A percentile compares a stretch with the other conserved stretches of the same genome.
Evolutionary conservation across 2,113 vertebrate species (phyloP).

Genomic region (Amphiprion ocellaris): DNA sequence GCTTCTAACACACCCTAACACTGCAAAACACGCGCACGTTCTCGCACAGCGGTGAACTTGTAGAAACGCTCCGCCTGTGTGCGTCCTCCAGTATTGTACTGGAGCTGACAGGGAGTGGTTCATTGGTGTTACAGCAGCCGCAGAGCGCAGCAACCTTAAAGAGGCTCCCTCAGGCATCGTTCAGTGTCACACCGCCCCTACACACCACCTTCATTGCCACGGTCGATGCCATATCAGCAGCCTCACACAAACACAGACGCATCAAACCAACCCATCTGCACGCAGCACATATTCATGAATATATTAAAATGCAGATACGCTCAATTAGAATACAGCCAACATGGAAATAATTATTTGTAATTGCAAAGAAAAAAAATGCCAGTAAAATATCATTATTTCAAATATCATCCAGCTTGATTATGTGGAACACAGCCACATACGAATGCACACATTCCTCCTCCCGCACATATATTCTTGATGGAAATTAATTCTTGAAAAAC

Average conservation of each 20-base stretch:
- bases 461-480: slow-evolving; percentile 10
- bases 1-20: slow-evolving; percentile 3
- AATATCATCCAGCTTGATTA: neutral
- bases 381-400: neutral
- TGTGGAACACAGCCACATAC: neutral
- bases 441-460: neutral
- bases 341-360: neutral
- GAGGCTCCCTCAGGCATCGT: slow-evolving; percentile 56
- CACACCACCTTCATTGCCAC: slow-evolving; percentile 24
- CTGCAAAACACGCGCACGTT: slow-evolving; percentile 20
- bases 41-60: slow-evolving; percentile 32
- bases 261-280: slow-evolving; percentile 1
- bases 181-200: slow-evolving; percentile 45
- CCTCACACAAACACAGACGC: neutral
- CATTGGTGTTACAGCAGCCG: slow-evolving; percentile 65
- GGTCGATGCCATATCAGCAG: neutral
- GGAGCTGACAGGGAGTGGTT: slow-evolving; percentile 75
- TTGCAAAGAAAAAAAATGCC: neutral
- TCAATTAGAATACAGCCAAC: neutral
- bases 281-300: neutral
- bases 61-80: slow-evolving; percentile 21
- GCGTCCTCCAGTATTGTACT: slow-evolving; percentile 44
- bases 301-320: neutral
- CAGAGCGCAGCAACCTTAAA: slow-evolving; percentile 66
- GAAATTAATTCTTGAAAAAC: slow-evolving; percentile 43